Evolutionary conservation across 2,797 vertebrate species (phyloP).

Genomic region (Microtus californicus): DNA sequence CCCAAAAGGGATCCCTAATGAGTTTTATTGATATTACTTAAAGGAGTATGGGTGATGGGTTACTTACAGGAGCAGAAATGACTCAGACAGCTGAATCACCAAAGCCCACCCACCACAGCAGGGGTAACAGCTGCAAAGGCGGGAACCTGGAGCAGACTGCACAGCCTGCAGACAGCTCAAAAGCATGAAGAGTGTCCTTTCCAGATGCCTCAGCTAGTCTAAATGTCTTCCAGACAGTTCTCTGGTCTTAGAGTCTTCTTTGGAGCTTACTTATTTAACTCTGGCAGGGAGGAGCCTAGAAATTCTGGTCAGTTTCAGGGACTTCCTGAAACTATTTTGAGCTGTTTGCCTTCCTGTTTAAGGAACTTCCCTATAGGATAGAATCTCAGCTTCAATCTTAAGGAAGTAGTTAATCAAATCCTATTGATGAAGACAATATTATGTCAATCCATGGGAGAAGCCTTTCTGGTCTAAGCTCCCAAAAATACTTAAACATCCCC

Average conservation of each 20-base stretch:
- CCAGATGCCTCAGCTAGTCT: background rate
- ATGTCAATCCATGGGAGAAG: background rate
- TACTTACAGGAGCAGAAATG: background rate
- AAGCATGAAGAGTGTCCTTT: too few species aligned
- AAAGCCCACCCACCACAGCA: background rate
- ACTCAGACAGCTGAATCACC: background rate
- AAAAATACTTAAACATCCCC: background rate
- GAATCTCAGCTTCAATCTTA: background rate
- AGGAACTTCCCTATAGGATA: background rate
- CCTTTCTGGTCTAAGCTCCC: background rate
- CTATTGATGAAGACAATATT: background rate
- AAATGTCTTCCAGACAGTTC: background rate
- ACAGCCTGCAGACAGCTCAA: background rate
- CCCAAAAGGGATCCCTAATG: background rate
- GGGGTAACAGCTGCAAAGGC: background rate
- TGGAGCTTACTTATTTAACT: background rate
- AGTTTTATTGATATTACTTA: background rate
- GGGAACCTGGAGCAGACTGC: background rate
- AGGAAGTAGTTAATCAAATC: background rate
- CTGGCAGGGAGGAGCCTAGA: background rate
- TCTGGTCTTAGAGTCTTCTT: background rate
- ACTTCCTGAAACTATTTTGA: background rate
- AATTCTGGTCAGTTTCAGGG: background rate
- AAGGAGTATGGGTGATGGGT: background rate
- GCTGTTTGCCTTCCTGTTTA: background rate